These are phyloP conservation scores for Aurelia sp. DNA, from an alignment of 30 jellyfish, hydroid and myxozoan species.

Conservation along the genomic window DNA sequence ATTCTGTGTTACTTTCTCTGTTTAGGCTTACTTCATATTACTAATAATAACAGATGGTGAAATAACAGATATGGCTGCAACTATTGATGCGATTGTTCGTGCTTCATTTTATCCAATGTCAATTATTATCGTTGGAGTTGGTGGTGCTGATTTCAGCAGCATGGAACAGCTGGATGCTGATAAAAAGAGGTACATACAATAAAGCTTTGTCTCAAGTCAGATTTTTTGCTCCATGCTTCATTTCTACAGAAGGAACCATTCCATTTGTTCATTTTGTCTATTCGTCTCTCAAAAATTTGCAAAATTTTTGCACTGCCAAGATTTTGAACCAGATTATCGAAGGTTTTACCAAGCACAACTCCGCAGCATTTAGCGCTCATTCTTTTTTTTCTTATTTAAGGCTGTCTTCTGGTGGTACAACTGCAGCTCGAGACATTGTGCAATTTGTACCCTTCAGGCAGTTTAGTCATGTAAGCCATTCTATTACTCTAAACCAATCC, in stretches of 20 bases:
- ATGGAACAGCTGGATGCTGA: slow-evolving; percentile 91
- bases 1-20: background rate
- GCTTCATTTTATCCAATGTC: slow-evolving; percentile 91
- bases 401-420: slow-evolving; percentile 53
- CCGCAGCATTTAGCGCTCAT: too few relatives aligned
- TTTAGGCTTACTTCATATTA: slow-evolving; percentile 80
- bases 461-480: slow-evolving; percentile 57
- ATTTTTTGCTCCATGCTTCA: too few relatives aligned
- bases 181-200: slow-evolving; percentile 57
- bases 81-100: slow-evolving; percentile 75
- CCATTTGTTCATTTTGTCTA: too few relatives aligned
- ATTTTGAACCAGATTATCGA: background rate
- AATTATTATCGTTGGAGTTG: slow-evolving; percentile 91
- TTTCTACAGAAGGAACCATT: too few relatives aligned
- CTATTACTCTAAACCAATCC: too few relatives aligned
- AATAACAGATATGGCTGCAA: slow-evolving; percentile 84
- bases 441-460: slow-evolving; percentile 93
- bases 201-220: background rate
- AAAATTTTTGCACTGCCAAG: too few relatives aligned
- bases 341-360: background rate
- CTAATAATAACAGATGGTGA: slow-evolving; percentile 90
- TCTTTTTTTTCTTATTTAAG: slow-evolving; percentile 12
- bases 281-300: too few relatives aligned
- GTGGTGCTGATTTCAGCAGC: slow-evolving; percentile 78
- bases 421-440: slow-evolving; percentile 89